Percentiles rank a stretch among this genome's conserved stretches.
phyloP scores from a whole-genome alignment of 1,140 invertebrate species.

The Acromyrmex charruanus region DNA sequence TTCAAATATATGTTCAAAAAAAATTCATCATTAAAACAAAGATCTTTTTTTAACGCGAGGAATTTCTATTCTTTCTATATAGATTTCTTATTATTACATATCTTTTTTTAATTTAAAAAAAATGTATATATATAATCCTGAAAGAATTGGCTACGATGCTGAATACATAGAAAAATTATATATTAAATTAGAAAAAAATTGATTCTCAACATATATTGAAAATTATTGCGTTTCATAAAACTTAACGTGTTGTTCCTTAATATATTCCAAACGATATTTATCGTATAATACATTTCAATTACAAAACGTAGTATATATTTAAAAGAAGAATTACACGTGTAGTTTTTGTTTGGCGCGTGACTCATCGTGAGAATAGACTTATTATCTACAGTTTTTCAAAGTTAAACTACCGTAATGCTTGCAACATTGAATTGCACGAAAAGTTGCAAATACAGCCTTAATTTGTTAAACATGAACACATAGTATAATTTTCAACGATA shows the following conservation, averaged over 20 bases:
- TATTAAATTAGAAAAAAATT: no score
- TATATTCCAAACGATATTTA: neutral
- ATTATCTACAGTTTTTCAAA: neutral
- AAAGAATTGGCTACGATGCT: no score
- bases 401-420: neutral
- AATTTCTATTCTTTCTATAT: neutral
- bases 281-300: conserved; percentile 9
- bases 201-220: neutral
- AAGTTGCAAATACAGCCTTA: neutral
- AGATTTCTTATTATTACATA: neutral
- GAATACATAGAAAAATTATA: no score
- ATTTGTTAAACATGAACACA: conserved; percentile 10
- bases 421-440: neutral
- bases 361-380: neutral
- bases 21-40: neutral
- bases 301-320: neutral
- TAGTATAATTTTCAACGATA: conserved; percentile 25
- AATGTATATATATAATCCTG: no score
- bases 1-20: neutral
- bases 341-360: neutral
- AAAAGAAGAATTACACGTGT: neutral
- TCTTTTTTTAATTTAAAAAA: neutral
- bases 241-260: neutral
- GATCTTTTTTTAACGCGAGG: neutral
- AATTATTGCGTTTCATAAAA: neutral